These are phyloP conservation scores for Venustaconcha ellipsiformis DNA, from an alignment of 1,140 invertebrate genomes.

Conservation along the genomic window DNA sequence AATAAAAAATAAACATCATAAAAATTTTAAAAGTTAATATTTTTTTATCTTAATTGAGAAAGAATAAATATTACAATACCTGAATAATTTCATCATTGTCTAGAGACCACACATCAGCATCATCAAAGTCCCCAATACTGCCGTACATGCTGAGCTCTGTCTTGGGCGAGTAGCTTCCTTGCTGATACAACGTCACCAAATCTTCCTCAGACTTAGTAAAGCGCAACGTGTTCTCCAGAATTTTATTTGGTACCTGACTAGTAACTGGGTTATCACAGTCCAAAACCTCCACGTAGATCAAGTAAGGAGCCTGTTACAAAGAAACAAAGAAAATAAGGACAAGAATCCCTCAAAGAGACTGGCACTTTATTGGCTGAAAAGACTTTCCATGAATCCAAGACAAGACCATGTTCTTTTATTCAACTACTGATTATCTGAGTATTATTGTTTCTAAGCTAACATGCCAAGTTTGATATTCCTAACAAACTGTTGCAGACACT, in stretches of 20 bases:
- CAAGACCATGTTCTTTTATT: too few species aligned
- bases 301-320: slow-evolving; percentile 87
- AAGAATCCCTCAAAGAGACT: too few species aligned
- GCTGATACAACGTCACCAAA: slow-evolving; percentile 68
- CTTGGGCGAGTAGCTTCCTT: slow-evolving; percentile 45
- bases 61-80: slow-evolving; percentile 65
- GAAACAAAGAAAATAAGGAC: too few species aligned
- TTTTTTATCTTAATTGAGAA: too few species aligned
- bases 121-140: slow-evolving; percentile 70
- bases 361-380: too few species aligned
- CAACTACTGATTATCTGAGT: too few species aligned
- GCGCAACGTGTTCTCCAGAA: slow-evolving; percentile 76
- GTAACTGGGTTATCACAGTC: slow-evolving; percentile 86
- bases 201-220: slow-evolving; percentile 97
- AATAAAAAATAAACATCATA: too few species aligned
- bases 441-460: too few species aligned
- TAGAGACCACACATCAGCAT: slow-evolving; percentile 88
- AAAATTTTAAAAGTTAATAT: too few species aligned
- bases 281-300: slow-evolving; percentile 96
- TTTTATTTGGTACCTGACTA: slow-evolving; percentile 83
- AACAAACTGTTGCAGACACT: too few species aligned
- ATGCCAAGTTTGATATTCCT: too few species aligned
- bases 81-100: slow-evolving; percentile 93
- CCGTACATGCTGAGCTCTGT: slow-evolving; percentile 56
- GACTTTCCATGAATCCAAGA: too few species aligned